Evolutionary conservation across 2,113 vertebrate genomes (phyloP).

Genomic region (Tragelaphus scriptus): DNA sequence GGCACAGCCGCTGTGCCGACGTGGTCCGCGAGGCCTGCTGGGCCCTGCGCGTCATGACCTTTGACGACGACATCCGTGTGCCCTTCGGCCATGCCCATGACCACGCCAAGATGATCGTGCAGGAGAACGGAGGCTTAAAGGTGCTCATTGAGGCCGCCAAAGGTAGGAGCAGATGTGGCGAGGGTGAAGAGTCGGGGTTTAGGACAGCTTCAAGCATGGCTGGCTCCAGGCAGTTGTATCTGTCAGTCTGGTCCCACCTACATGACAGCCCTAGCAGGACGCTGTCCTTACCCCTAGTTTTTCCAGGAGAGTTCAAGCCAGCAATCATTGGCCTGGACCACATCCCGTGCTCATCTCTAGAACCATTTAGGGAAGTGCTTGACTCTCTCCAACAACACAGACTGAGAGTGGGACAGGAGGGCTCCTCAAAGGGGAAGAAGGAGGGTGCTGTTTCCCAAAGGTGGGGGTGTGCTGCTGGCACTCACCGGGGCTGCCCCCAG

Average conservation of each 20-base stretch:
- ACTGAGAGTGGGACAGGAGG: not conserved
- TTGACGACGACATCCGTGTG: constrained; percentile 93
- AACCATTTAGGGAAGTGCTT: not conserved
- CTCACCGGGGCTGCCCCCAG: rapidly evolving
- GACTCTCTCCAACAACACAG: not conserved
- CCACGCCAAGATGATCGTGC: constrained; percentile 93
- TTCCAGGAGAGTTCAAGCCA: not conserved
- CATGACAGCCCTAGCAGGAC: not conserved
- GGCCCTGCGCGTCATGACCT: constrained; percentile 90
- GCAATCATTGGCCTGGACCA: not conserved
- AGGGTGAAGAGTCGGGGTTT: not conserved
- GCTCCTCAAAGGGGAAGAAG: not conserved
- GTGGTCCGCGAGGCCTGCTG: constrained; percentile 85
- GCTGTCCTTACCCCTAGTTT: not conserved
- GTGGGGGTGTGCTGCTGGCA: not conserved
- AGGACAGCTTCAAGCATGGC: not conserved
- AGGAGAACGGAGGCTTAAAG: constrained; percentile 88
- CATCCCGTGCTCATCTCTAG: not conserved
- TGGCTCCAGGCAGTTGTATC: not conserved
- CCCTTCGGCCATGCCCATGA: constrained; percentile 93
- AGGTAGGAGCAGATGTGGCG: constrained; percentile 79
- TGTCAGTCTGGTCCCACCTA: not conserved
- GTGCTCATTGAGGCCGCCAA: constrained; percentile 90
- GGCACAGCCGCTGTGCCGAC: constrained; percentile 69
- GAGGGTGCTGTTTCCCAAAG: not conserved